Conservation (phyloP, 2,888 invertebrate species). For the Oligia latruncula region DNA sequence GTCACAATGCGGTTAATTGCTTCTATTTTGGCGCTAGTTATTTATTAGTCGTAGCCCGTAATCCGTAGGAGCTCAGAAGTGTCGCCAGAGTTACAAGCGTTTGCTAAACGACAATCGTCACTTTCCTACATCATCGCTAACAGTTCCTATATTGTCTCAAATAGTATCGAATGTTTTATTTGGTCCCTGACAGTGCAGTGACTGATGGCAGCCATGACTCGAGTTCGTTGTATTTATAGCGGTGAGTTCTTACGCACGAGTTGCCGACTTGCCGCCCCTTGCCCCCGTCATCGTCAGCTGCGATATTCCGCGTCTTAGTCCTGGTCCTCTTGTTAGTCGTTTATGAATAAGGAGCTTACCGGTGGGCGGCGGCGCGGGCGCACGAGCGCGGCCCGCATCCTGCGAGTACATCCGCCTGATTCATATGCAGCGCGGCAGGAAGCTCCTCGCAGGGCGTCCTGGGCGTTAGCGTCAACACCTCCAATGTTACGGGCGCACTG, state of each 20-base stretch:
- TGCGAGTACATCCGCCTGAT: conserved; percentile 69
- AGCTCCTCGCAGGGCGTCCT: background rate
- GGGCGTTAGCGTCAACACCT: conserved; percentile 1
- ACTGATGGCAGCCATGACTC: conserved; percentile 13
- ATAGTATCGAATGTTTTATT: background rate
- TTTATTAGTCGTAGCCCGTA: conserved; percentile 31
- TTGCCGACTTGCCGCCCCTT: too few species aligned
- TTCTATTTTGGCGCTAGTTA: conserved; percentile 65
- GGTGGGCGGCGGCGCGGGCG: conserved; percentile 2
- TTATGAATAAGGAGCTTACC: background rate
- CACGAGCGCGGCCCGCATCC: conserved; percentile 67
- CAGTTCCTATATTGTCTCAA: conserved; percentile 6
- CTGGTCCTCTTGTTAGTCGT: background rate
- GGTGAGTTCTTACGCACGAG: background rate
- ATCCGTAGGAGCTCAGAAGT: background rate
- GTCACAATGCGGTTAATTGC: conserved; percentile 74
- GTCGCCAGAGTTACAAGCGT: background rate
- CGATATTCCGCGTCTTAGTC: background rate
- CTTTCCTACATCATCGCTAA: background rate
- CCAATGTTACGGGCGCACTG: background rate
- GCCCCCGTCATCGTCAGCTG: background rate
- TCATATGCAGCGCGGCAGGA: conserved; percentile 52
- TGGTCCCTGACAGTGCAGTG: conserved; percentile 1
- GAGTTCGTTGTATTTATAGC: conserved; percentile 23
- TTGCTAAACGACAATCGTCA: background rate